phyloP scores from a whole-genome alignment of 2,888 invertebrate genomes.

The Protodeltote pygarga region DNA sequence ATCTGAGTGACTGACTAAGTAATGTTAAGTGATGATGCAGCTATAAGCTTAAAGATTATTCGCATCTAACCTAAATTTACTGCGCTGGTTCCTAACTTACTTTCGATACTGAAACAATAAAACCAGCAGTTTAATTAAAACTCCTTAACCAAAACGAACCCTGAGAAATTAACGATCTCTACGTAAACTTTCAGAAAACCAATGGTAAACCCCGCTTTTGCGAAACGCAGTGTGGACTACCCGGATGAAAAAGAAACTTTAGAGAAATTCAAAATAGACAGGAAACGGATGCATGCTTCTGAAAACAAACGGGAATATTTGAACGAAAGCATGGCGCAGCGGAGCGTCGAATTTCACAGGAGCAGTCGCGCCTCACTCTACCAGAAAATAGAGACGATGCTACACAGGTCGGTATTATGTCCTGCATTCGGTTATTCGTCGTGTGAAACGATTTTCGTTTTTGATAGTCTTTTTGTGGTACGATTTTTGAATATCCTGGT shows the following conservation, averaged over 20 bases:
- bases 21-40: too few relatives aligned
- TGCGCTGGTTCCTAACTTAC: too few relatives aligned
- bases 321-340: slow-evolving; percentile 64
- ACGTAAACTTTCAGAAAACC: slow-evolving; percentile 72
- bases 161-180: slow-evolving; percentile 48
- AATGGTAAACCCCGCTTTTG: slow-evolving; percentile 82
- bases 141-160: slow-evolving; percentile 23
- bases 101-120: too few relatives aligned
- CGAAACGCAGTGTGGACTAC: slow-evolving; percentile 76
- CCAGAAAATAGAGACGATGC: slow-evolving; percentile 88
- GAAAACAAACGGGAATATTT: slow-evolving; percentile 74
- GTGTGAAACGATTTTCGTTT: slow-evolving; percentile 17
- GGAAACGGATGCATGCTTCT: slow-evolving; percentile 79
- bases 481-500: slow-evolving; percentile 5
- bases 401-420: slow-evolving; percentile 86
- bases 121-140: too few relatives aligned
- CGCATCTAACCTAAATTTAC: too few relatives aligned
- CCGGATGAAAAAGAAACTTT: slow-evolving; percentile 57
- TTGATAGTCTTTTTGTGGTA: slow-evolving; percentile 13
- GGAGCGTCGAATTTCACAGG: slow-evolving; percentile 86
- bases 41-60: too few relatives aligned
- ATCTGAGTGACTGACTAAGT: too few relatives aligned
- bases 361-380: slow-evolving; percentile 88
- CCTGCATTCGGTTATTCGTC: slow-evolving; percentile 31
- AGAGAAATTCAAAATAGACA: slow-evolving; percentile 72